These are phyloP conservation scores for Eudyptes chrysolophus DNA, from an alignment of 2,113 vertebrate genomes.

Conservation along the genomic window DNA sequence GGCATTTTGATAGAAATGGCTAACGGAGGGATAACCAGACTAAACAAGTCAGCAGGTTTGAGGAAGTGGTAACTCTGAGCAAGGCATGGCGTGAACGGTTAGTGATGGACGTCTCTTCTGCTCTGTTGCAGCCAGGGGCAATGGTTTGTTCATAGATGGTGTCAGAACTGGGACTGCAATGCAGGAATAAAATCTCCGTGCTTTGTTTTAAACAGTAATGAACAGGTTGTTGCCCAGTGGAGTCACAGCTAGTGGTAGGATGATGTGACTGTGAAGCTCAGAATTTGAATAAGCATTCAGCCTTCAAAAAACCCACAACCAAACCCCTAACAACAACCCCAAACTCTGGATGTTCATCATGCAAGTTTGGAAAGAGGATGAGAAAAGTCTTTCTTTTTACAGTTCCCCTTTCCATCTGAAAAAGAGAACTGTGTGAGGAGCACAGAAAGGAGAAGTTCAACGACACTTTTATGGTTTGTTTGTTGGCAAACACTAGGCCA, in stretches of 20 bases:
- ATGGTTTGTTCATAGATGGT: neutral
- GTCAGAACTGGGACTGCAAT: neutral
- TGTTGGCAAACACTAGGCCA: neutral
- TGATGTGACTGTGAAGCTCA: neutral
- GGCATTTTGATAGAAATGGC: neutral
- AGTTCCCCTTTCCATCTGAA: slow-evolving; percentile 60
- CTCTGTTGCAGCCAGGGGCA: neutral
- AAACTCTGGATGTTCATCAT: neutral
- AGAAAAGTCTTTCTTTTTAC: slow-evolving; percentile 26
- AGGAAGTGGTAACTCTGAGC: slow-evolving; percentile 32
- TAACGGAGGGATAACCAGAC: neutral
- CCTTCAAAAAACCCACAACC: neutral
- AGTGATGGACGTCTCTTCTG: neutral
- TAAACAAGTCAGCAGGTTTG: neutral
- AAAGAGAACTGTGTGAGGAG: slow-evolving; percentile 50
- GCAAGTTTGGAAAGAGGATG: slow-evolving; percentile 53
- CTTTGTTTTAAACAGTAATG: neutral
- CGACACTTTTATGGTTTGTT: neutral
- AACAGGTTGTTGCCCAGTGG: neutral
- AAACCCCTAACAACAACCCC: neutral
- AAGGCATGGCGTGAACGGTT: neutral
- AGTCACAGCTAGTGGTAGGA: neutral
- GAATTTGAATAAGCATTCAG: neutral
- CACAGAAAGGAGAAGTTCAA: slow-evolving; percentile 55
- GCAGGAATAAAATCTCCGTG: neutral